Conservation (phyloP, 1,140 invertebrate genomes). For the Drosophila nigromelanica region DNA sequence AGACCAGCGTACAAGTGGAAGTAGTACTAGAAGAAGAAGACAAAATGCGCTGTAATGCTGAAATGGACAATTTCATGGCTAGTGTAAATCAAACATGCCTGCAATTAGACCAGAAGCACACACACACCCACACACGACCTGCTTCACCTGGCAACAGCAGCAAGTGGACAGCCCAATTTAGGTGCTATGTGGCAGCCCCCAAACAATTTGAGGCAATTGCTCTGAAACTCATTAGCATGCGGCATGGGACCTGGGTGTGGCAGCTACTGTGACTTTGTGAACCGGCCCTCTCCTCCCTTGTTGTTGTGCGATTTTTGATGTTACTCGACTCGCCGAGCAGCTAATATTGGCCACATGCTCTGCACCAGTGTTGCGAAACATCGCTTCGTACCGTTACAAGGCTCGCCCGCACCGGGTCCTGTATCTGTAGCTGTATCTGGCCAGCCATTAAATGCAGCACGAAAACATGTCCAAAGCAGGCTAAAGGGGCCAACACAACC, state of each 20-base stretch:
- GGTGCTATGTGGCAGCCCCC: conserved; percentile 29
- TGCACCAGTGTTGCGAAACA: conserved; percentile 11
- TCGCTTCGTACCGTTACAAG: neutral
- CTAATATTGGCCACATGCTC: conserved; percentile 38
- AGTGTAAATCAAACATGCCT: conserved; percentile 79
- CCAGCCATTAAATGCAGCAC: conserved; percentile 68
- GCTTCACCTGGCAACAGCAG: conserved; percentile 17
- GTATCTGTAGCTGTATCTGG: conserved; percentile 57
- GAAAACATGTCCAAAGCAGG: conserved; percentile 49
- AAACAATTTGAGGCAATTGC: conserved; percentile 73
- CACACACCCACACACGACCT: conserved; percentile 1
- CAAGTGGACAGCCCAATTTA: conserved; percentile 45
- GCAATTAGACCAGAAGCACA: conserved; percentile 56
- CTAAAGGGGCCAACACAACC: conserved; percentile 52
- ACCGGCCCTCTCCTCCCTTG: neutral
- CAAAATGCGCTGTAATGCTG: conserved; percentile 62
- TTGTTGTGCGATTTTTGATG: conserved; percentile 23
- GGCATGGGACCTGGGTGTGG: conserved; percentile 17
- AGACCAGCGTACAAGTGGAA: conserved; percentile 3
- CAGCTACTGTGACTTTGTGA: neutral
- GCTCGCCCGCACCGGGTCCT: neutral
- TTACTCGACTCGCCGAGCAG: conserved; percentile 7
- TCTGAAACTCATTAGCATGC: conserved; percentile 74
- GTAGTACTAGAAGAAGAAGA: conserved; percentile 5
- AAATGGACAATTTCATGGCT: conserved; percentile 77